Evolutionary conservation across 2,797 vertebrate genomes (phyloP), one percentile per base, ranked within the genome.

Genomic region (Chloroceryle amazona): DNA sequence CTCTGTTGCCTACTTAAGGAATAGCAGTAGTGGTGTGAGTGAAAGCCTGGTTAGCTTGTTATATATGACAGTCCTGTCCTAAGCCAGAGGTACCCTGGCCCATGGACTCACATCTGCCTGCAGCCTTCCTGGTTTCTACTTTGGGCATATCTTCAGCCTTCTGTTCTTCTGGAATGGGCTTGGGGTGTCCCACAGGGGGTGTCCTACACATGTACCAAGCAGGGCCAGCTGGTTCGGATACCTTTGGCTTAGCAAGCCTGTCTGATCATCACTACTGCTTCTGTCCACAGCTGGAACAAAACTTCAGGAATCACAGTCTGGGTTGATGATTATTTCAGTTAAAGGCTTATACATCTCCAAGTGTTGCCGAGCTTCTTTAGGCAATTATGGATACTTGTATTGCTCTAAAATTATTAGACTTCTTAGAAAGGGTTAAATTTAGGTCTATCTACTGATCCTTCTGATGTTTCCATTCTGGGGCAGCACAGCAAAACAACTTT

Each of bases 391-490:
- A 14, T 57, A 21, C 41, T 22, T 60, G 10, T 42, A 31, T 55
- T 0, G 3, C 76, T 23, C 65, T 60, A 28, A 58, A 60, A 46
- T 19, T 21, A 11, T 31, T 51, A 74, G 72, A 28, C 37, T 68
- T 80, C 47, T 54, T 8, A 22, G 61, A 88, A 96, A 88, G 85
- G 72, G 91, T 96, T 90, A 90, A 89, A 58, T 86, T 86, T 86
- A 11, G 15, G 47, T 89, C 80, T 15, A 0, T 44, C 51, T 84
- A 8, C 25, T 8, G 62, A 55, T 92, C 76, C 70, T 84, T 81
- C 67, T 87, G 81, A 86, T 76, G 71, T 75, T 81, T 62, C 83
- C 10, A 0, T 90, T 73, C 88, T 89, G 80, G 80, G 49, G 72
- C 80, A 84, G 47, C 9, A 1, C 51, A 79, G 88, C 63, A 86